Evolutionary conservation across 2,797 vertebrate genomes (phyloP), one percentile per base, ranked within the genome.

Genomic region (Coregonus sp.): DNA sequence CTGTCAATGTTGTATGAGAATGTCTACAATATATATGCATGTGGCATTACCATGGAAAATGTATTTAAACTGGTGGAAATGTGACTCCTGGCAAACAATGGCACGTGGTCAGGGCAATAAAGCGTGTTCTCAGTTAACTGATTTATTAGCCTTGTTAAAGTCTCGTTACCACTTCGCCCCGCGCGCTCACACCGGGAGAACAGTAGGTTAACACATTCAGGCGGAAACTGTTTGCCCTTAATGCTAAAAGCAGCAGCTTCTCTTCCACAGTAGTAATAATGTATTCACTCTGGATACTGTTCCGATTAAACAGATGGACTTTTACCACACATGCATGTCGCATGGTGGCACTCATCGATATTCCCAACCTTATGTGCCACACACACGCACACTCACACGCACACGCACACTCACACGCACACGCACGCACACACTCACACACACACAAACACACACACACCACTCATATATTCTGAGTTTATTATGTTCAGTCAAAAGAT

Each of bases 121-220:
- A 90, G 25, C 61, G 52, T 70, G 78, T 75, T 88, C 56, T 78
- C 25, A 75, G 81, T 91, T 87, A 89, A 90, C 92, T 93, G 94
- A 95, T 96, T 95, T 95, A 95, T 91, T 91, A 91, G 90, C 88
- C 93, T 94, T 92, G 91, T 95, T 96, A 95, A 95, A 95, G 86
- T 90, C 92, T 89, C 93, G 90, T 95, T 94, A 94, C 92, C 89
- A 92, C 89, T 91, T 92, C 83, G 86, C 88, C 88, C 88, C 87
- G 91, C 85, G 86, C 82, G 80, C 79, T 84, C 87, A 89, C 91
- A 89, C 87, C 86, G 80, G 70, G n/a, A 77, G 63, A 78, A 72
- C 9, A 71, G 68, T 59, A 29, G 47, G 40, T 79, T 51, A 75
- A 75, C 68, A 71, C 71, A 63, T 70, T 68, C 51, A 52, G 47